Conservation (phyloP, 2,888 invertebrate species). For the Harpagoxenus sublaevis region DNA sequence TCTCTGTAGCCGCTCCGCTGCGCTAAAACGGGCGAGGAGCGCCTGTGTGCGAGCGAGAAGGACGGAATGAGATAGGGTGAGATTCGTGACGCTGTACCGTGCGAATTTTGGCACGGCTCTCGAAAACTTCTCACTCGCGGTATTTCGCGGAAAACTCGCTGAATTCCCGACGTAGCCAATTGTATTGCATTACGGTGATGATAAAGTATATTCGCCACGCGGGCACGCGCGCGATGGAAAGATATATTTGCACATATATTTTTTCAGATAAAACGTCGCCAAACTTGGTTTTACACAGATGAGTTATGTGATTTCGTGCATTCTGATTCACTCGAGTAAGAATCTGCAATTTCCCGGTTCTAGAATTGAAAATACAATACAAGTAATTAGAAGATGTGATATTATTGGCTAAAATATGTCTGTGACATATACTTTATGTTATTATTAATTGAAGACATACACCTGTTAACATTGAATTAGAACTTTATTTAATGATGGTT, state of each 20-base stretch:
- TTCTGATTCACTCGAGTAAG: not conserved
- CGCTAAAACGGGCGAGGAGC: slow-evolving; percentile 69
- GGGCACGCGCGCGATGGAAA: not conserved
- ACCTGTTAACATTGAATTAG: not conserved
- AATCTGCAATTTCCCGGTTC: not conserved
- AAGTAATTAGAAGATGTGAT: not conserved
- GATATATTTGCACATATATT: not conserved
- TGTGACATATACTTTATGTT: not conserved
- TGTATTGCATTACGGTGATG: slow-evolving; percentile 68
- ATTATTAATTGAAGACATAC: not conserved
- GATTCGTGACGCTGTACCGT: slow-evolving; percentile 74
- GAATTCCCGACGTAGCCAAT: slow-evolving; percentile 68
- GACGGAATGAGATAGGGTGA: slow-evolving; percentile 63
- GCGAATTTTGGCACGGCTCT: slow-evolving; percentile 82
- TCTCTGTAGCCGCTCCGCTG: slow-evolving; percentile 77
- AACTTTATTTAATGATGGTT: not conserved
- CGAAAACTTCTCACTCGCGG: slow-evolving; percentile 78
- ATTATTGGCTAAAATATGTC: not conserved
- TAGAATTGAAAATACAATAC: not conserved
- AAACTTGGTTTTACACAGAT: not conserved
- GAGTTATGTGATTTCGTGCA: not conserved
- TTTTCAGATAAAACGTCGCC: not conserved
- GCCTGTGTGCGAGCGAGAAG: slow-evolving; percentile 40
- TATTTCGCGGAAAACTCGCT: slow-evolving; percentile 71
- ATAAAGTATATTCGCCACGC: slow-evolving; percentile 60